phyloP scores from a whole-genome alignment of 2,797 vertebrate species.

The Thalassophryne amazonica region DNA sequence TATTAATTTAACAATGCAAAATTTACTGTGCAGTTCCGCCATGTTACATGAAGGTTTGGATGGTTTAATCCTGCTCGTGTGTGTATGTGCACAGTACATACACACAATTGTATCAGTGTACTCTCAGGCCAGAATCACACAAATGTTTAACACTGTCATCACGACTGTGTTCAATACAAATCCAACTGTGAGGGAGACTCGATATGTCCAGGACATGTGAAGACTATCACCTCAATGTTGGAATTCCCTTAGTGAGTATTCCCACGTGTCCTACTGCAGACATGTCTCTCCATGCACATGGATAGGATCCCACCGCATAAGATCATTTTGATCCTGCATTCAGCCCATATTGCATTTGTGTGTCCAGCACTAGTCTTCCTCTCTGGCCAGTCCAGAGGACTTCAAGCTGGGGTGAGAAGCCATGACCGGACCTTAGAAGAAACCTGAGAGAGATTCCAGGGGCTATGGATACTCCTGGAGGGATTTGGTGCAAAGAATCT shows the following conservation, averaged over 20 bases:
- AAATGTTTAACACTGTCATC: slow-evolving; percentile 45
- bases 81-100: too few relatives aligned
- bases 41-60: too few relatives aligned
- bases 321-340: background rate
- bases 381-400: slow-evolving; percentile 56
- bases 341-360: background rate
- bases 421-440: slow-evolving; percentile 63
- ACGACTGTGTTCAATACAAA: slow-evolving; percentile 34
- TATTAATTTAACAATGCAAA: too few relatives aligned
- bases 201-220: slow-evolving; percentile 69
- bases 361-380: slow-evolving; percentile 25
- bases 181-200: slow-evolving; percentile 37
- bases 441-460: slow-evolving; percentile 85
- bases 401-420: slow-evolving; percentile 65
- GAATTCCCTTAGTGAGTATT: slow-evolving; percentile 73
- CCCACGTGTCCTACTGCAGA: slow-evolving; percentile 32
- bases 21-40: too few relatives aligned
- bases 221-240: slow-evolving; percentile 75
- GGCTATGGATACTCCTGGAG: slow-evolving; percentile 85
- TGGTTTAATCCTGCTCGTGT: too few relatives aligned
- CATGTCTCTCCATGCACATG: slow-evolving; percentile 23
- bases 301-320: background rate
- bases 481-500: slow-evolving; percentile 86
- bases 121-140: slow-evolving; percentile 29
- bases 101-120: slow-evolving; percentile 60